A percentile compares a stretch with the other conserved stretches of the same genome.
Evolutionary conservation across 2,888 invertebrate species (phyloP).

Genomic region (Saturnia japonica): DNA sequence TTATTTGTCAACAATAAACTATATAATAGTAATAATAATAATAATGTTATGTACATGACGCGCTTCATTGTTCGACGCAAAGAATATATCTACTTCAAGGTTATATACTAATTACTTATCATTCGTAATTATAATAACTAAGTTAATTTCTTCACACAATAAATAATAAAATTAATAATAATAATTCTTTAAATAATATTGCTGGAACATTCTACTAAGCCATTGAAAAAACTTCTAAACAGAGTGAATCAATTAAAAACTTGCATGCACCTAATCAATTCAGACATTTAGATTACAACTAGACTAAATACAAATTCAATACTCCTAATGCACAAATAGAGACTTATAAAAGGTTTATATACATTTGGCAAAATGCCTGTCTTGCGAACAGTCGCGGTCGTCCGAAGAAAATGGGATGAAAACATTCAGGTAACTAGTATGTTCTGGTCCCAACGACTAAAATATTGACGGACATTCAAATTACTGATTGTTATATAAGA

Average conservation of each 20-base stretch:
- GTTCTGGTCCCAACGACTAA: no score
- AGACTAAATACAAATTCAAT: background rate
- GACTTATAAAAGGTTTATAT: background rate
- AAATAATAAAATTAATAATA: no score
- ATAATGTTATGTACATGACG: background rate
- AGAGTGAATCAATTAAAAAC: background rate
- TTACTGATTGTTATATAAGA: no score
- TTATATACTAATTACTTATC: background rate
- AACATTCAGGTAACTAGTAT: no score
- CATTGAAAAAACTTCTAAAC: background rate
- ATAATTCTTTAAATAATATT: no score
- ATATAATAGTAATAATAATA: no score
- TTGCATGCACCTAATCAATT: background rate
- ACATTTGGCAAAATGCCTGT: no score
- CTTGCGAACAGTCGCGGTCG: no score
- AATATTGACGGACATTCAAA: no score
- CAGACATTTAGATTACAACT: background rate
- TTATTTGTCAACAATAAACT: no score
- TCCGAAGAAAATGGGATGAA: no score
- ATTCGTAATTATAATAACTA: background rate
- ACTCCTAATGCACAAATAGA: background rate
- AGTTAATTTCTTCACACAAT: background rate
- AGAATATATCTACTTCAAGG: background rate
- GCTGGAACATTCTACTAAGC: background rate
- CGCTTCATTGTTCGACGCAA: background rate